A percentile compares a stretch with the other conserved stretches of the same genome.
These are phyloP conservation scores for Belonocnema kinseyi DNA, from an alignment of 1,140 invertebrate species.

Conservation along the genomic window DNA sequence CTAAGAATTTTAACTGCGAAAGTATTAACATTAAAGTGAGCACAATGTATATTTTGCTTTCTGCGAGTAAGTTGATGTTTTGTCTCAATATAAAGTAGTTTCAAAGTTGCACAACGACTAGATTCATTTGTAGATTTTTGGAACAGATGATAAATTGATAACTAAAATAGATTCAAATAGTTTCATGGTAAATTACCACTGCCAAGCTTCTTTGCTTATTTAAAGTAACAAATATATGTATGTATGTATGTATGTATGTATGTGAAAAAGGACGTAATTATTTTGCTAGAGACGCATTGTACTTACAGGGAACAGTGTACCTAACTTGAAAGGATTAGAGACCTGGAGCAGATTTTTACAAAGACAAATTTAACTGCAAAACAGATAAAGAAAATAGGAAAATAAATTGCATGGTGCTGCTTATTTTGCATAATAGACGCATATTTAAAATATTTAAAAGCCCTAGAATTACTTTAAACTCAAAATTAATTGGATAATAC, in stretches of 20 bases:
- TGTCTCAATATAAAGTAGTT: not conserved
- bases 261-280: not conserved
- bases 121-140: conserved; percentile 5
- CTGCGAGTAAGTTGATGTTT: not conserved
- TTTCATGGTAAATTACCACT: not conserved
- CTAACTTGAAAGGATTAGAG: not conserved
- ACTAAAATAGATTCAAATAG: not conserved
- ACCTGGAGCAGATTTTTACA: not conserved
- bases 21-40: not conserved
- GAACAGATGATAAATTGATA: not conserved
- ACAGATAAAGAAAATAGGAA: not conserved
- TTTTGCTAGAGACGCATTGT: conserved; percentile 12
- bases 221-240: not conserved
- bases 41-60: not conserved
- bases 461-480: not conserved
- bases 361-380: conserved; percentile 2
- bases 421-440: conserved; percentile 19
- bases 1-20: no score
- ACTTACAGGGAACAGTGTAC: conserved; percentile 15
- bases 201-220: not conserved
- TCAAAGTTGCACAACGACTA: conserved; percentile 10
- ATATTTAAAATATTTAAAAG: not conserved
- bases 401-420: conserved; percentile 6
- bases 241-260: not conserved
- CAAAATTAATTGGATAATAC: not conserved